Evolutionary conservation across 2,888 invertebrate species (phyloP).

Genomic region (Idaea aversata): DNA sequence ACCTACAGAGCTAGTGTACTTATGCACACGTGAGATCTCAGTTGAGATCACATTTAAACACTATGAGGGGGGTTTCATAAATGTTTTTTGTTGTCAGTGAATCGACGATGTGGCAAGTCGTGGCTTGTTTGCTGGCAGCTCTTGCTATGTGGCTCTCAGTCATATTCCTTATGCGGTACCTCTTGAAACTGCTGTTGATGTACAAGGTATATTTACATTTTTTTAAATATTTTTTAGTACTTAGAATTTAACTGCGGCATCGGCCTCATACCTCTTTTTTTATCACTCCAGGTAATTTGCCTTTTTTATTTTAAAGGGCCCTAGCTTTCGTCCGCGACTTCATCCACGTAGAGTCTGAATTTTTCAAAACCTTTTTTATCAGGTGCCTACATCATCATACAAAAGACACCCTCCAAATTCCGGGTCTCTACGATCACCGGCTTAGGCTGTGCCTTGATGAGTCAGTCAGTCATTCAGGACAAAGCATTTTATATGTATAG

Average conservation of each 20-base stretch:
- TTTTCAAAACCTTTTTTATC: no score
- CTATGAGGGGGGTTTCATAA: neutral
- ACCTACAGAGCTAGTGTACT: no score
- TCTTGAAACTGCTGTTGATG: slow-evolving; percentile 92
- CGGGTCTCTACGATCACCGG: no score
- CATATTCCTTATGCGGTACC: slow-evolving; percentile 92
- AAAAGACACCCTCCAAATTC: no score
- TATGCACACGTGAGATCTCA: no score
- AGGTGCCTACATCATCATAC: no score
- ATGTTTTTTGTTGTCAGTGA: slow-evolving; percentile 62
- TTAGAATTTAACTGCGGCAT: no score
- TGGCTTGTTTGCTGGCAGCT: slow-evolving; percentile 87
- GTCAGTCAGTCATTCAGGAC: no score
- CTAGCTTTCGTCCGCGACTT: neutral
- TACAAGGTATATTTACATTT: slow-evolving; percentile 84
- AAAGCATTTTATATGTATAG: neutral
- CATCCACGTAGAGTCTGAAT: neutral
- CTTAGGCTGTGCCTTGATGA: no score
- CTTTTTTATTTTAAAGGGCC: neutral
- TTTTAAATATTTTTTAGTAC: neutral
- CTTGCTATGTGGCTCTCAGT: slow-evolving; percentile 92
- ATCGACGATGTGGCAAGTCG: slow-evolving; percentile 85
- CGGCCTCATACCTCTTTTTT: no score
- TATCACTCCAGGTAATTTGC: neutral
- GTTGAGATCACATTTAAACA: no score